Evolutionary conservation across 2,888 invertebrate species (phyloP).

Genomic region (Acleris sparsana): DNA sequence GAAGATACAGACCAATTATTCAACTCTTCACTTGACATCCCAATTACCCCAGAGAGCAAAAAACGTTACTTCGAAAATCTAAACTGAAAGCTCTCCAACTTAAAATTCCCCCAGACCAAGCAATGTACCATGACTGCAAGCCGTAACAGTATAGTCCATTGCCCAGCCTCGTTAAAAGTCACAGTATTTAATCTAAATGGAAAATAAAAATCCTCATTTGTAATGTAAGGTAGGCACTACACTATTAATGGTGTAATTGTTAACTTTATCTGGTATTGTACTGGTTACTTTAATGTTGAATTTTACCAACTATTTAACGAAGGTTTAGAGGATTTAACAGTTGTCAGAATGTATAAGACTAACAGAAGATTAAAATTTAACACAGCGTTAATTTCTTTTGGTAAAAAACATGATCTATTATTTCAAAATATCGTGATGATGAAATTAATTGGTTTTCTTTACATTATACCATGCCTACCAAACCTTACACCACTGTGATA

Average conservation of each 20-base stretch:
- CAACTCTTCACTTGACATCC: slow-evolving; percentile 81
- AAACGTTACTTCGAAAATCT: slow-evolving; percentile 50
- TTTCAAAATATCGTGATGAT: slow-evolving; percentile 49
- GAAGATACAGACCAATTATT: slow-evolving; percentile 53
- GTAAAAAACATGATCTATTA: slow-evolving; percentile 46
- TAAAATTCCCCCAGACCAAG: slow-evolving; percentile 60
- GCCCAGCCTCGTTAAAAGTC: slow-evolving; percentile 66
- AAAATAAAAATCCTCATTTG: slow-evolving; percentile 12
- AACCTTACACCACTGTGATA: slow-evolving; percentile 39
- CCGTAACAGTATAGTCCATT: slow-evolving; percentile 68
- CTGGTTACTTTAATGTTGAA: too few relatives aligned
- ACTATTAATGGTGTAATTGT: neutral
- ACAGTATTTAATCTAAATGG: slow-evolving; percentile 54
- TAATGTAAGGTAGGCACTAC: slow-evolving; percentile 22
- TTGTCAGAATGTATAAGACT: too few relatives aligned
- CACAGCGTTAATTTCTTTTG: too few relatives aligned
- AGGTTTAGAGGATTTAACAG: too few relatives aligned
- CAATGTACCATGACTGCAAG: slow-evolving; percentile 69
- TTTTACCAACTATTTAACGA: too few relatives aligned
- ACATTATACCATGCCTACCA: slow-evolving; percentile 44
- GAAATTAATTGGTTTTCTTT: slow-evolving; percentile 44
- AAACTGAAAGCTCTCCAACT: slow-evolving; percentile 63
- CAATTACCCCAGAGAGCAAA: slow-evolving; percentile 71
- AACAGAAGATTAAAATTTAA: too few relatives aligned
- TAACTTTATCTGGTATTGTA: slow-evolving; percentile 7